Base-by-base conservation (phyloP, 2,888 invertebrate genomes). In the Leptinotarsa haldemani region DNA sequence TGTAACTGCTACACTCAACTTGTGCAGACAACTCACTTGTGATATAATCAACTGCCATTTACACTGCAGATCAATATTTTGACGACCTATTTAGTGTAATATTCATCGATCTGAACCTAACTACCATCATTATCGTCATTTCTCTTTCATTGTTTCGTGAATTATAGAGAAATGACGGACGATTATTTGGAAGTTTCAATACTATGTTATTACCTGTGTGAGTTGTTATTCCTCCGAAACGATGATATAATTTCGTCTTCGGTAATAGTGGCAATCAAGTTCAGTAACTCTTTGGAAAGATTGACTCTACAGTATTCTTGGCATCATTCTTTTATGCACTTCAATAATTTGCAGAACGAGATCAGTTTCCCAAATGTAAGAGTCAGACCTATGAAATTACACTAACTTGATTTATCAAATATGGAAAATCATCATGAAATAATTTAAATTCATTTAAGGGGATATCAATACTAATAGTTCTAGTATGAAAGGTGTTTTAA, bases 51-150 rank as follows among this genome's bases (percentile, higher is more conserved):
- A 58, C 58, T 58, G 22, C 25, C 40, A n/a, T 30, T 2, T 61
- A 40, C 16, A n/a, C n/a, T 30, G n/a, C n/a, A 61, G 61, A 61
- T 61, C 61, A 61, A 61, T 61, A 61, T 61, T 30, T 30, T 61
- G 61, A 61, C 30, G 61, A 40, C 40, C 61, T 30, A 61, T 18
- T 40, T 61, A 9, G 5, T 61, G n/a, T 61, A n/a, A 61, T 9
- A 61, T 61, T 61, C 40, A 61, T 61, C 7, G 40, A 30, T n/a
- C 30, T 2, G 30, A 25, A 61, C 61, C 2, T 30, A 61, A 30
- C 18, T n/a, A 30, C 61, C 61, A 61, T 61, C 40, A 40, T 61
- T n/a, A 61, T 61, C 61, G 40, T n/a, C 61, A 61, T n/a, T 61
- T 30, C n/a, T 16, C 40, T 30, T n/a, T 25, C 61, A 40, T 30